These are phyloP conservation scores for Tangara arthus DNA, from an alignment of 2,797 vertebrate genomes.

Conservation along the genomic window DNA sequence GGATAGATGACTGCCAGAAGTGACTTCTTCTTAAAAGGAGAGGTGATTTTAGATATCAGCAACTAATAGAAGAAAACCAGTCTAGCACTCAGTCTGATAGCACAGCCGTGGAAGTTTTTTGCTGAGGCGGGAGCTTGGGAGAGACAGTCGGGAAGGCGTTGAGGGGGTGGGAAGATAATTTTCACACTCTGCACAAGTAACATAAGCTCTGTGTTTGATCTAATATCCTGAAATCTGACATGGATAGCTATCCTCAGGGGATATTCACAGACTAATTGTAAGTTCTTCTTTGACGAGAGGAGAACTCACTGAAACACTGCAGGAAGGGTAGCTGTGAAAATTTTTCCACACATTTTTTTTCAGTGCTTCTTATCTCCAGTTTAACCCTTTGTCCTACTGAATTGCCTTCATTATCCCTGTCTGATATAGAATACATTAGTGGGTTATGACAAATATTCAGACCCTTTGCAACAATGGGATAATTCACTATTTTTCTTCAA, in stretches of 20 bases:
- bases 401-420: not conserved
- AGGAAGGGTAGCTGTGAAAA: not conserved
- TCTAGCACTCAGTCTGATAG: not conserved
- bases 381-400: not conserved
- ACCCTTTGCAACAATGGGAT: not conserved
- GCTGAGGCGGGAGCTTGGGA: not conserved
- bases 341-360: not conserved
- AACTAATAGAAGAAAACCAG: not conserved
- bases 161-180: not conserved
- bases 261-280: not conserved
- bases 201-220: conserved; percentile 12
- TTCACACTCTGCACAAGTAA: not conserved
- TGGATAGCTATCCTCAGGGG: not conserved
- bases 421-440: not conserved
- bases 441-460: not conserved
- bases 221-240: not conserved
- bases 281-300: not conserved
- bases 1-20: not conserved
- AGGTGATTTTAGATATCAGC: not conserved
- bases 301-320: not conserved
- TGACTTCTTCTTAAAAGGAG: not conserved
- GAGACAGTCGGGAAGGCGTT: not conserved
- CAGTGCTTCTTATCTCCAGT: not conserved
- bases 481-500: not conserved
- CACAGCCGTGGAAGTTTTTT: accelerated